Conservation (phyloP, 2,113 vertebrate genomes). For the Myiozetetes cayanensis region DNA sequence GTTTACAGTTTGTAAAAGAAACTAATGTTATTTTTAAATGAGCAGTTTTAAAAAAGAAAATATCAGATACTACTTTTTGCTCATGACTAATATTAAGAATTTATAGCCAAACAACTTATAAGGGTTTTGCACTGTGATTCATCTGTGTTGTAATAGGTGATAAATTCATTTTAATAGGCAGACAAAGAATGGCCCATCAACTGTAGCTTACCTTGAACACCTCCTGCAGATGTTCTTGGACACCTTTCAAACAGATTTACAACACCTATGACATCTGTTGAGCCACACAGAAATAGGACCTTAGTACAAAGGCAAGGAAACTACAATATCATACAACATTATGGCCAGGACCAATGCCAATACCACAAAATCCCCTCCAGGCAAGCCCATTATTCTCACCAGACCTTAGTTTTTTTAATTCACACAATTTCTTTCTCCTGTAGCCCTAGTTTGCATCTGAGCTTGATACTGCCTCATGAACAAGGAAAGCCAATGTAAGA, state of each 20-base stretch:
- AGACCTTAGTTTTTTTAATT: not conserved
- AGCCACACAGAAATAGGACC: not conserved
- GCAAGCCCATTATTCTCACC: not conserved
- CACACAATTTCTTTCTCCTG: not conserved
- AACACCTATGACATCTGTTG: not conserved
- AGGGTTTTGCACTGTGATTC: not conserved
- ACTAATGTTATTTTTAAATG: not conserved
- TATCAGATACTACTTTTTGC: not conserved
- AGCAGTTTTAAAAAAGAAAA: not conserved
- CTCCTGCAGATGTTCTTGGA: not conserved
- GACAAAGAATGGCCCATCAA: not conserved
- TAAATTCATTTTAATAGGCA: not conserved
- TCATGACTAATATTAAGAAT: not conserved
- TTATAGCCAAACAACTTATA: not conserved
- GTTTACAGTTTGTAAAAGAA: not conserved
- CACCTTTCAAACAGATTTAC: not conserved
- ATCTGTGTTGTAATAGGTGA: not conserved
- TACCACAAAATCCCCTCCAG: not conserved
- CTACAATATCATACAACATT: not conserved
- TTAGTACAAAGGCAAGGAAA: not conserved
- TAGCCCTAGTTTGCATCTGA: not conserved
- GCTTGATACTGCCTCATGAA: not conserved
- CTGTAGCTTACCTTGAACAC: not conserved
- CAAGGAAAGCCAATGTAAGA: not conserved
- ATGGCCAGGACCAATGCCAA: not conserved